Percentiles rank a stretch among this genome's conserved stretches.
These are phyloP conservation scores for Bufotes viridis DNA, from an alignment of 2,797 vertebrate genomes.

Conservation along the genomic window DNA sequence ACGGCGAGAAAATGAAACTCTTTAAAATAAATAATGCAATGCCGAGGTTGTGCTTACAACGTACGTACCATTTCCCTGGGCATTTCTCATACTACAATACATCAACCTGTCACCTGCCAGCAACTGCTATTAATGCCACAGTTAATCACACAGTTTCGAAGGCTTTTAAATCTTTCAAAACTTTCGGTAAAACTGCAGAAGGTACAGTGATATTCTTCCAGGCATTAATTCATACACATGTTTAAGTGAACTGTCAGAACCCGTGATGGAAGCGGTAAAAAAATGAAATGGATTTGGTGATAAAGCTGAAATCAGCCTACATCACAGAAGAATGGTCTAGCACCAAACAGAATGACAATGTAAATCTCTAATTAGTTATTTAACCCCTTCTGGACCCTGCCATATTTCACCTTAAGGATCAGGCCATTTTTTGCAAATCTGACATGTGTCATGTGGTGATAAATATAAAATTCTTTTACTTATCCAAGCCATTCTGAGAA, in stretches of 20 bases:
- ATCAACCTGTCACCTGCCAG: conserved; percentile 43
- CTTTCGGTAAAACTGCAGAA: conserved; percentile 44
- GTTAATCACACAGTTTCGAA: conserved; percentile 49
- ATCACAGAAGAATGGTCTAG: conserved; percentile 11
- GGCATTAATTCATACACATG: conserved; percentile 54
- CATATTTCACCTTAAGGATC: too few species aligned
- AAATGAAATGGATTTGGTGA: conserved; percentile 45
- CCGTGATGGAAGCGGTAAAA: conserved; percentile 29
- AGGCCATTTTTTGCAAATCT: too few species aligned
- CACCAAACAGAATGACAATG: background rate
- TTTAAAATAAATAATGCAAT: conserved; percentile 35
- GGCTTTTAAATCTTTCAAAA: conserved; percentile 43
- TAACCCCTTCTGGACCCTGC: too few species aligned
- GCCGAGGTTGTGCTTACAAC: background rate
- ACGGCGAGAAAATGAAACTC: background rate
- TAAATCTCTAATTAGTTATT: background rate
- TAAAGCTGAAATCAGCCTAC: conserved; percentile 34
- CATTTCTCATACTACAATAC: conserved; percentile 43
- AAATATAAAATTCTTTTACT: too few species aligned
- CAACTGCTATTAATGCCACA: conserved; percentile 24
- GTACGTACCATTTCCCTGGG: conserved; percentile 34
- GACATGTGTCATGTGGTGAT: too few species aligned
- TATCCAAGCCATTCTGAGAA: too few species aligned
- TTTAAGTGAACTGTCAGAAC: conserved; percentile 49
- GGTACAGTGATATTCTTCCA: conserved; percentile 45